Evolutionary conservation across 2,113 vertebrate species (phyloP).

Genomic region (Saimiri boliviensis): DNA sequence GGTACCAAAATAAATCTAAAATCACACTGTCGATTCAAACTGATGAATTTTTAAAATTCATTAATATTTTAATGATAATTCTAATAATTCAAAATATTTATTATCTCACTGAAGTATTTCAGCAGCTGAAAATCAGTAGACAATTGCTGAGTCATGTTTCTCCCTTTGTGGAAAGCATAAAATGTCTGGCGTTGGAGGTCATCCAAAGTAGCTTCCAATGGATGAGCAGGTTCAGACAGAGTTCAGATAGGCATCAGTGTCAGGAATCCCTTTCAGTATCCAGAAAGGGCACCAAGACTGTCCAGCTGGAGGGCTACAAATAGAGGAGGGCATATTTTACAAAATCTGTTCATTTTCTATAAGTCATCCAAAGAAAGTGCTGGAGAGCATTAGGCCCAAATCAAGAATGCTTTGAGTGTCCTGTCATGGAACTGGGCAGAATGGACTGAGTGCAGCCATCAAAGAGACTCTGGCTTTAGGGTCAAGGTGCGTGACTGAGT

Average conservation of each 20-base stretch:
- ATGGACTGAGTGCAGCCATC: not conserved
- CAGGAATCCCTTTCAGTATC: too few species aligned
- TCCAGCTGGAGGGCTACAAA: not conserved
- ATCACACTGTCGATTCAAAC: not conserved
- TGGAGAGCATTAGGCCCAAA: not conserved
- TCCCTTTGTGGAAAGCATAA: not conserved
- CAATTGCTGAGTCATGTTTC: not conserved
- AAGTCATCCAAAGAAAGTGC: not conserved
- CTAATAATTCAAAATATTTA: not conserved
- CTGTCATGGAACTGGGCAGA: not conserved
- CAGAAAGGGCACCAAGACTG: not conserved
- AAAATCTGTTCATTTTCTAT: not conserved
- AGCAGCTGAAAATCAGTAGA: not conserved
- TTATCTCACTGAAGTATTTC: not conserved
- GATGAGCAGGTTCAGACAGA: not conserved
- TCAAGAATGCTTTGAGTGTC: not conserved
- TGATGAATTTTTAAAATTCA: not conserved
- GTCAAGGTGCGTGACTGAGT: not conserved
- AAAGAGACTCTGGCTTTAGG: not conserved
- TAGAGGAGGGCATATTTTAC: not conserved
- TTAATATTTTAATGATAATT: not conserved
- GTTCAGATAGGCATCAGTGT: not conserved
- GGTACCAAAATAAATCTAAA: not conserved
- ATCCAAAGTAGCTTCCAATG: conserved; percentile 23
- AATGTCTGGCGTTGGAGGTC: not conserved